Percentiles rank a stretch among this genome's conserved stretches.
phyloP scores from a whole-genome alignment of 2,113 vertebrate species.

The Phaethornis superciliosus region DNA sequence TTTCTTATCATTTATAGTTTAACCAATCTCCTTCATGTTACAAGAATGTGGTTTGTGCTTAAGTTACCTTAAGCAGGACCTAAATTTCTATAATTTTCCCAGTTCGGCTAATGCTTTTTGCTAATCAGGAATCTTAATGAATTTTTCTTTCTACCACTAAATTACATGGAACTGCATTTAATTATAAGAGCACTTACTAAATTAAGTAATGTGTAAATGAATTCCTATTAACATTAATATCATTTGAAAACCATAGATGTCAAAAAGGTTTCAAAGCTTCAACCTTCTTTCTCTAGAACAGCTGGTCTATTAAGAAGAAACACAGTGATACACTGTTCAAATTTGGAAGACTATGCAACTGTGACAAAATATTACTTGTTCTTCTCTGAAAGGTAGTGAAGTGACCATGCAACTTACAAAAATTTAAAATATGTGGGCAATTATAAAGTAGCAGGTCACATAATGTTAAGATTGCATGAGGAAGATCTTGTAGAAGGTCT shows the following conservation, averaged over 20 bases:
- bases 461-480: background rate
- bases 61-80: background rate
- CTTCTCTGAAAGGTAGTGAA: background rate
- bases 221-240: constrained; percentile 42
- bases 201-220: constrained; percentile 45
- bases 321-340: background rate
- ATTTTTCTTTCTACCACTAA: constrained; percentile 43
- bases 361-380: background rate
- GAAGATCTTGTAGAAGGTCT: background rate
- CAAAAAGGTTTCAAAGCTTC: background rate
- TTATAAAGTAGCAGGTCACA: background rate
- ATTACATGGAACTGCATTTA: constrained; percentile 49
- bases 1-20: background rate
- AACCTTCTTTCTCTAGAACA: background rate
- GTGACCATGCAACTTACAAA: background rate
- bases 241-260: constrained; percentile 9
- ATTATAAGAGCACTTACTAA: constrained; percentile 43
- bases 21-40: background rate
- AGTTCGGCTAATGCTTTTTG: background rate
- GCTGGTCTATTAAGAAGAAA: background rate
- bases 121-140: constrained; percentile 48
- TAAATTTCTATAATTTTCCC: constrained; percentile 28
- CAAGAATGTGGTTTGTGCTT: background rate
- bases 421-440: background rate
- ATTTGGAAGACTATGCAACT: background rate